phyloP scores from a whole-genome alignment of 2,113 vertebrate species.

The Drymodes brunneopygia region DNA sequence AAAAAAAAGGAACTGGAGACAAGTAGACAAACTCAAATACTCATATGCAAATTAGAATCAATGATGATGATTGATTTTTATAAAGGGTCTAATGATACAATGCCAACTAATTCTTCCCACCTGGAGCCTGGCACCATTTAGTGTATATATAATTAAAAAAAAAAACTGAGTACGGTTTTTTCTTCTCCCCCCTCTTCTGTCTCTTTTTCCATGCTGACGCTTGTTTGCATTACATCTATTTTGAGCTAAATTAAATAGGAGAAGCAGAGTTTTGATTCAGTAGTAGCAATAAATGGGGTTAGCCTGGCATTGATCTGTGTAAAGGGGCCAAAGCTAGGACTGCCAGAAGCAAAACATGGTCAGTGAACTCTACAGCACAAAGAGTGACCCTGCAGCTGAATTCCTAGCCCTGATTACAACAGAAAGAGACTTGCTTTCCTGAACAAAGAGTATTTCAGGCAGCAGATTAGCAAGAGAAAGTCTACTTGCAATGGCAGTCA shows the following conservation, averaged over 20 bases:
- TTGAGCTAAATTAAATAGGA: slow-evolving; percentile 49
- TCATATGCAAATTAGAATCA: neutral
- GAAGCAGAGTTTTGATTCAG: slow-evolving; percentile 46
- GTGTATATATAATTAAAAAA: neutral
- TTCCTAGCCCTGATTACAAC: slow-evolving; percentile 28
- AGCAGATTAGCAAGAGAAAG: slow-evolving; percentile 9
- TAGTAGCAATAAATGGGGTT: slow-evolving; percentile 58
- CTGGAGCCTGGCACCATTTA: neutral
- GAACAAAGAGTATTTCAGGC: slow-evolving; percentile 49
- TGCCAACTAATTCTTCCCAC: neutral
- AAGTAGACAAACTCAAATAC: neutral
- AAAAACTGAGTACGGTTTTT: neutral
- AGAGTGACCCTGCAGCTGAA: slow-evolving; percentile 39
- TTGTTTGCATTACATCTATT: neutral
- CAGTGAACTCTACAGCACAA: slow-evolving; percentile 60
- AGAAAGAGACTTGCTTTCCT: slow-evolving; percentile 30
- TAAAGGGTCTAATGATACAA: neutral
- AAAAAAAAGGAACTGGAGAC: neutral
- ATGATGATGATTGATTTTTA: neutral
- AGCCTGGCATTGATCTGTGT: slow-evolving; percentile 52
- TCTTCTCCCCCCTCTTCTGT: neutral
- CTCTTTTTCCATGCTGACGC: neutral
- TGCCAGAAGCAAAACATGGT: slow-evolving; percentile 30
- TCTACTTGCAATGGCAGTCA: neutral
- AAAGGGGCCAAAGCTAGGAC: slow-evolving; percentile 24